Evolutionary conservation across 2,888 invertebrate genomes (phyloP), one percentile per base, ranked within the genome.

Genomic region (Pollenia labialis): DNA sequence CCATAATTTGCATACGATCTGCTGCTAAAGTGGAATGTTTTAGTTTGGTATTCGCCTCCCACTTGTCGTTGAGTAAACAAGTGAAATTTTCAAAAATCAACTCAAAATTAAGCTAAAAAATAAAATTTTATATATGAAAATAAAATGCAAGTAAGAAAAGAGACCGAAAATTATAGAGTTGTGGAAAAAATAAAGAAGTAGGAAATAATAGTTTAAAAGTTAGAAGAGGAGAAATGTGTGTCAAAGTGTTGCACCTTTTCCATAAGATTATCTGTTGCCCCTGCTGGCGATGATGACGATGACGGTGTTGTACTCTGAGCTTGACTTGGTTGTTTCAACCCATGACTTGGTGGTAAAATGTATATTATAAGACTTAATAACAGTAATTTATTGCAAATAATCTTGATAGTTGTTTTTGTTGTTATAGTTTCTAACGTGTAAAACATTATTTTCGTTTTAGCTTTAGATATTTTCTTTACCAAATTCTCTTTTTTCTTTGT

Each of bases 171-270:
- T 32, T 23, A 52, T n/a, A 14, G 14, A 40, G 16, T 40, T 18
- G 6, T 42, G 42, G 16, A 42, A 54, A 52, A 52, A 23, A n/a
- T n/a, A 11, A 23, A 42, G 60, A 60, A 50, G n/a, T n/a, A 44
- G 10, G 6, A 82, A 48, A n/a, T 44, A 6, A 52, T 68, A 68
- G 14, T 8, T 66, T n/a, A 42, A 56, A 54, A 16, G 40, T 8
- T 44, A 74, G 46, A 46, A 14, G 52, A 81, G 83, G 58, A 79
- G 50, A 86, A 84, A 87, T 83, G 82, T 81, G 72, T 83, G 83
- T 68, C 76, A 87, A 87, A 81, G 54, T 76, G 60, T 86, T 86
- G 80, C 79, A 87, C 83, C 83, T 77, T 84, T 77, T 23, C 62
- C 68, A 74, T 48, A 4, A 81, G 60, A 84, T 74, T 64, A 81